Evolutionary conservation across 2,113 vertebrate species (phyloP).

Genomic region (Caranx melampygus): DNA sequence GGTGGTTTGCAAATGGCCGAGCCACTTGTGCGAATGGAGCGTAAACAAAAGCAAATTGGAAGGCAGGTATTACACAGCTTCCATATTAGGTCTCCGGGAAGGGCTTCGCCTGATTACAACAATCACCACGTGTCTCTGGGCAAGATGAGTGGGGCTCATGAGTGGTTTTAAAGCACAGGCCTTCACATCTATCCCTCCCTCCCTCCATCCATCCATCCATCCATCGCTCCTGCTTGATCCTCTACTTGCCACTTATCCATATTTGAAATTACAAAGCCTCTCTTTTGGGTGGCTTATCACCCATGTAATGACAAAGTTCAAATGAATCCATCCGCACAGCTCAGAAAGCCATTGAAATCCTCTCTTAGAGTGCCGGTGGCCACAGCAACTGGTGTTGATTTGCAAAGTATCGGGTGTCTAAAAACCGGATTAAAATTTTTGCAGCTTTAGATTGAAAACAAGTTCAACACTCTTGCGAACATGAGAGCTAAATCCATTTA

Average conservation of each 20-base stretch:
- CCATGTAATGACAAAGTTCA: constrained; percentile 80
- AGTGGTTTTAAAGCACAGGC: constrained; percentile 77
- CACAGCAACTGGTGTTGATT: constrained; percentile 57
- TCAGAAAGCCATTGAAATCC: constrained; percentile 71
- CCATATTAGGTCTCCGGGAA: constrained; percentile 62
- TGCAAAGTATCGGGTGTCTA: constrained; percentile 42
- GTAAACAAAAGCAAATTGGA: constrained; percentile 75
- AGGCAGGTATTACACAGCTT: constrained; percentile 70
- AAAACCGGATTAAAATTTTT: constrained; percentile 53
- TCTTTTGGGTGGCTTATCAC: constrained; percentile 75
- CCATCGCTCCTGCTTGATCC: constrained; percentile 67
- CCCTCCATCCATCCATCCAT: constrained; percentile 64
- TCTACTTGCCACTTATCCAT: constrained; percentile 76
- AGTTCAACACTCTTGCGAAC: constrained; percentile 30
- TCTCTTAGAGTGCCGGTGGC: constrained; percentile 55
- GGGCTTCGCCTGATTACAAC: constrained; percentile 77
- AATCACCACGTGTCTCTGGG: constrained; percentile 66
- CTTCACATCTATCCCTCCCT: constrained; percentile 54
- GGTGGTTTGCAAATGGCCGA: constrained; percentile 59
- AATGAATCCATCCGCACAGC: constrained; percentile 74
- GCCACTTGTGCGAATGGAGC: constrained; percentile 70
- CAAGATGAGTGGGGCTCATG: constrained; percentile 67
- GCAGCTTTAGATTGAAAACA: constrained; percentile 37
- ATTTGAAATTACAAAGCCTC: constrained; percentile 80
- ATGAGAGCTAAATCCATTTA: constrained; percentile 31